Base-by-base conservation (phyloP, 2,797 vertebrate species). In the Lophius americanus region DNA sequence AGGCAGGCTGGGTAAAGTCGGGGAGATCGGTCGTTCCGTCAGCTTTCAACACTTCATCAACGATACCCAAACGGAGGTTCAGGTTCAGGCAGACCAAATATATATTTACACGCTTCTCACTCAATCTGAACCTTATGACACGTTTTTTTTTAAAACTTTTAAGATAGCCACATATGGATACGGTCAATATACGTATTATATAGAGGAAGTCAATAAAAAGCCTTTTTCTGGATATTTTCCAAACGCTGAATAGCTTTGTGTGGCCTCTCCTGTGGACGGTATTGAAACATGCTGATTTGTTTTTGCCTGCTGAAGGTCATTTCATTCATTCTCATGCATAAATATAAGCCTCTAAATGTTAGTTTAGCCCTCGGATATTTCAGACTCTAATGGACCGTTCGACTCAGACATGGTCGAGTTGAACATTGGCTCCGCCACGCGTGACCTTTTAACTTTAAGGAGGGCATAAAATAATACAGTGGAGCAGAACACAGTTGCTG, bases 321-420 rank as follows among this genome's bases (percentile, higher is more conserved):
- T 64, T 73, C 71, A 72, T 81, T 83, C 79, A 73, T 54, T 52
- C 62, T 64, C 60, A 48, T 82, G 70, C 76, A 81, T 84, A 70
- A 81, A 81, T 74, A 55, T 9, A 54, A 36, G 48, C 7, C 38
- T 59, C 52, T 57, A 76, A 78, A 80, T 78, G 69, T 70, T 76
- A 55, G 71, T 50, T 41, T 56, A 66, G 71, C 41, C 60, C 42
- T 60, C 74, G 79, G 78, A 78, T 86, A 75, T 82, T 71, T 63
- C 70, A 56, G 63, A 38, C 60, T 53, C 47, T 70, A 68, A 76
- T 78, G 67, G 79, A 77, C 68, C 63, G 65, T 57, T 70, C 0
- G 12, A 51, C 60, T 79, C 60, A 33, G 61, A 54, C 47, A 7
- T 36, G 56, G 68, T 58, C 32, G 9, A 56, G 53, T 64, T 66